Base-by-base conservation (phyloP, 2,113 vertebrate genomes). In the Sinocyclocheilus rhinocerous region DNA sequence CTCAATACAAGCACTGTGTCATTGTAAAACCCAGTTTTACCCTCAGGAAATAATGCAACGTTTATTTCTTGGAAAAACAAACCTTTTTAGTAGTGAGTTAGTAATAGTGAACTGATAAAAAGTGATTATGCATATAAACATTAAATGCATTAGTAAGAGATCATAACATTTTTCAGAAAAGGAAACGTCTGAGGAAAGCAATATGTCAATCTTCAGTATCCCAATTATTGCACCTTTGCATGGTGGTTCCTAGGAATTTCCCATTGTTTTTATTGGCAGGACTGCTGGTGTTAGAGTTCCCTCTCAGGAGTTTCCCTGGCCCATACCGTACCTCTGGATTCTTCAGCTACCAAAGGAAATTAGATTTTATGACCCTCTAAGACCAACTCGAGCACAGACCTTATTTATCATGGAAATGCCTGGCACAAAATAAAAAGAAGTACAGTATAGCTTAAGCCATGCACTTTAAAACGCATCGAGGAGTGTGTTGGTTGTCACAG, bases 361-460 rank as follows among this genome's bases (percentile, higher is more conserved):
- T 26, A 87, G 88, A 84, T 94, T 91, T 93, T 89, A 93, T 85
- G 86, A 89, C 84, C 85, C 65, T 79, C 87, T 83, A 80, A 87
- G 87, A 91, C 87, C 61, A 80, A 81, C 73, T 91, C 29, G 55
- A 87, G 81, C 81, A 18, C 79, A 80, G 77, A 72, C 11, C 67
- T 63, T 85, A 85, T 93, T 93, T 93, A 93, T 90, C 80, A 85
- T 91, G 88, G 91, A 93, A 93, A 91, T 90, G 91, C 87, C 87
- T 85, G 36, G 36, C 77, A 85, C 50, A n/a, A 87, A 73, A 76
- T 76, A 69, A 88, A 86, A 82, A 85, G 65, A 52, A 48, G 81
- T 84, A 42, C 65, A 42, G 22, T 87, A 33, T 85, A 48, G 36
- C 57, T 84, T 76, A 29, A 67, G 22, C 36, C 76, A 45, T 78